phyloP scores from a whole-genome alignment of 1,140 invertebrate genomes.

The Lucilia cuprina region DNA sequence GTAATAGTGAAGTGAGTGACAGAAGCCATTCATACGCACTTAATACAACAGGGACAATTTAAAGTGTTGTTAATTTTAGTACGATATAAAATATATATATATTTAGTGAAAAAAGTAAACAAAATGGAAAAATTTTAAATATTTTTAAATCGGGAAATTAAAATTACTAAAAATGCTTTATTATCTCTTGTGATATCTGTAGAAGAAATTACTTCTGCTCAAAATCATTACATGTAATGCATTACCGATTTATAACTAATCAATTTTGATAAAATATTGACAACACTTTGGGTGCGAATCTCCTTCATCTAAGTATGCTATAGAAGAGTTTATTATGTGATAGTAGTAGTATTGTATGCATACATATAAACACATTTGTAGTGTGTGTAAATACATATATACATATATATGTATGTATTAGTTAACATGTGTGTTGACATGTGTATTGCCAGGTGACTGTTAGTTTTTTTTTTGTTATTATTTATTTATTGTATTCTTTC shows the following conservation, averaged over 20 bases:
- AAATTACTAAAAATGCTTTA: no score
- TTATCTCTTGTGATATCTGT: no score
- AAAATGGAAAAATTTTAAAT: no score
- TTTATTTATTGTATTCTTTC: background rate
- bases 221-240: no score
- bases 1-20: background rate
- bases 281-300: background rate
- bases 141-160: no score
- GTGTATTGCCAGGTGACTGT: constrained; percentile 9
- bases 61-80: no score
- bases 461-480: background rate
- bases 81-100: no score
- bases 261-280: background rate
- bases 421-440: constrained; percentile 14
- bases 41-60: background rate
- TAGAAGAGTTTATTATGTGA: background rate
- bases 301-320: background rate
- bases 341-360: background rate
- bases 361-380: no score
- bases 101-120: no score
- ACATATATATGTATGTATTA: background rate
- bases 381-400: no score
- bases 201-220: no score
- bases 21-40: background rate
- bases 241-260: no score